phyloP scores from a whole-genome alignment of 2,888 invertebrate genomes.

The Camponotus fellah region DNA sequence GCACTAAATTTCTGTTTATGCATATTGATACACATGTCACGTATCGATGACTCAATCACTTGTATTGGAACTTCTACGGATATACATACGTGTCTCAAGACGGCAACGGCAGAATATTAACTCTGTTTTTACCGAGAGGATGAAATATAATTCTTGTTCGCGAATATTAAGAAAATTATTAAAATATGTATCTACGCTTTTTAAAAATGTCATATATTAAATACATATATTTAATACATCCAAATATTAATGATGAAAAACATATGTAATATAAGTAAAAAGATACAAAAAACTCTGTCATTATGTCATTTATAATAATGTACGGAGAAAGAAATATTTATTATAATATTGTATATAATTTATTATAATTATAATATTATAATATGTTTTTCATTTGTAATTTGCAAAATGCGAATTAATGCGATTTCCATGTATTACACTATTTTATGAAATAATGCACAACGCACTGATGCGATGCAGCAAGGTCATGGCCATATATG shows the following conservation, averaged over 20 bases:
- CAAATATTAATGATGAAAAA: neutral
- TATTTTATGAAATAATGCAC: constrained; percentile 68
- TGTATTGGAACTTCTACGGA: constrained; percentile 37
- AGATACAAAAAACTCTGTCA: neutral
- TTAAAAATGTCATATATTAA: neutral
- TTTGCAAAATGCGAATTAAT: constrained; percentile 51
- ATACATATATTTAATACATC: neutral
- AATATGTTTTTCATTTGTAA: neutral
- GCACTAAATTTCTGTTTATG: constrained; percentile 67
- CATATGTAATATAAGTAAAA: neutral
- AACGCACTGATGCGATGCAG: constrained; percentile 65
- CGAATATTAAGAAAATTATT: neutral
- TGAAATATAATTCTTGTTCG: neutral
- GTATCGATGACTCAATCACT: constrained; percentile 76
- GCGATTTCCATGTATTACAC: constrained; percentile 53
- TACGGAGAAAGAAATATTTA: neutral
- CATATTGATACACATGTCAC: constrained; percentile 68
- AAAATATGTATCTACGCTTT: neutral
- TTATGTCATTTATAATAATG: neutral
- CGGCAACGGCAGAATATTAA: neutral
- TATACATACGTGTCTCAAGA: constrained; percentile 8
- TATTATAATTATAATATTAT: too few relatives aligned
- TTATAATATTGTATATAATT: too few relatives aligned
- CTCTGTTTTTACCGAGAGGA: neutral
- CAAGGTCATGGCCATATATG: constrained; percentile 77